phyloP scores from a whole-genome alignment of 2,797 vertebrate species.

The Rhinatrema bivittatum region DNA sequence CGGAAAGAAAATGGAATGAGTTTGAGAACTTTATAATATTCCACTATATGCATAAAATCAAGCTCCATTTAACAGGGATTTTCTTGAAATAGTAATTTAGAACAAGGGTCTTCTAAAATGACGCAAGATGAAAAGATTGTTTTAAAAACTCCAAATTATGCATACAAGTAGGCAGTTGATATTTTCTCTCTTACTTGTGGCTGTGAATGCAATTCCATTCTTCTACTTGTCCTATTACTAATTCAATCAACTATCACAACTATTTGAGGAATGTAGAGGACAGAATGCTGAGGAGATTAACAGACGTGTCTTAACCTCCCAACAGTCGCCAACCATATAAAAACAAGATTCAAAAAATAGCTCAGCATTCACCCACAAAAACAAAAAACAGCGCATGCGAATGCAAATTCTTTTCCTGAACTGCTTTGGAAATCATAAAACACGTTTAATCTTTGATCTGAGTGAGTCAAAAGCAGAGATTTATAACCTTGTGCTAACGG shows the following conservation, averaged over 20 bases:
- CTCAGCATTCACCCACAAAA: constrained; percentile 48
- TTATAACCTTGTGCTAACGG: accelerated
- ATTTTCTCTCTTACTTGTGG: constrained; percentile 16
- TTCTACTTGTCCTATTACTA: constrained; percentile 52
- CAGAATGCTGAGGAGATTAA: too few species aligned
- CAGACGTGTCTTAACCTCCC: constrained; percentile 43
- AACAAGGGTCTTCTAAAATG: constrained; percentile 6
- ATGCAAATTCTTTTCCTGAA: constrained; percentile 16
- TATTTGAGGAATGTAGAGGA: constrained; percentile 70
- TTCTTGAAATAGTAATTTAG: neutral
- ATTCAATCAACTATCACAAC: constrained; percentile 54
- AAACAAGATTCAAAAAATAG: constrained; percentile 57
- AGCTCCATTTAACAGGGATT: neutral
- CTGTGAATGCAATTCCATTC: constrained; percentile 43
- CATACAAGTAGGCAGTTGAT: constrained; percentile 16
- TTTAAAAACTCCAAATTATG: constrained; percentile 21
- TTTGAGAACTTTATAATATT: neutral
- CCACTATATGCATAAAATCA: neutral
- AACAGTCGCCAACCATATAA: constrained; percentile 46
- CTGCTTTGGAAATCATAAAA: constrained; percentile 10
- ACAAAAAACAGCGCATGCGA: neutral
- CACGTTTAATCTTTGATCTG: constrained; percentile 21
- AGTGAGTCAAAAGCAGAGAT: constrained; percentile 1
- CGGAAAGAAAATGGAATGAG: neutral
- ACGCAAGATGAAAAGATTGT: constrained; percentile 12